phyloP scores from a whole-genome alignment of 2,113 vertebrate genomes.

The Oreochromis niloticus region DNA sequence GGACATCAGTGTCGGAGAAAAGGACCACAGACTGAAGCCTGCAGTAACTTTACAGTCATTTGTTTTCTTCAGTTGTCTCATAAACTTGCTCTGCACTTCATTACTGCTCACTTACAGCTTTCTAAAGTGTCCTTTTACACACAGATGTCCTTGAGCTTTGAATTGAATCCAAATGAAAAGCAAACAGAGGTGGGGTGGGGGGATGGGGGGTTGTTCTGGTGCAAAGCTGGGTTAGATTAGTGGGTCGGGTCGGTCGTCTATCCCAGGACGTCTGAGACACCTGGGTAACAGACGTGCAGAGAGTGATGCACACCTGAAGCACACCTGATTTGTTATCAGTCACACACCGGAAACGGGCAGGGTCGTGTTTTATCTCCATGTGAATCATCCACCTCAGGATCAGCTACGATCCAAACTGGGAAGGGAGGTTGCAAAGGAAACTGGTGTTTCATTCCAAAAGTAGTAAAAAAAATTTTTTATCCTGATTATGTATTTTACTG shows the following conservation, averaged over 20 bases:
- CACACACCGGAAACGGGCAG: too few species aligned
- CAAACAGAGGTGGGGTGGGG: fast-evolving
- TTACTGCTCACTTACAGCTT: neutral
- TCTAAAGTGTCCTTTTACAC: neutral
- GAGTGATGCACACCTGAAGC: neutral
- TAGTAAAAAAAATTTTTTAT: neutral
- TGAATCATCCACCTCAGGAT: neutral
- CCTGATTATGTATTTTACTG: neutral
- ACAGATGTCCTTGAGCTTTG: neutral
- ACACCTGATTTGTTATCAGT: too few species aligned
- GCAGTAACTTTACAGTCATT: neutral
- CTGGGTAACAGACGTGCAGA: neutral
- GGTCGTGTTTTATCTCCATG: fast-evolving
- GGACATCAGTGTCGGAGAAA: neutral
- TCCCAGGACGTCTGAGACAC: neutral
- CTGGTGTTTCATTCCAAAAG: neutral
- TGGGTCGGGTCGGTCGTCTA: neutral
- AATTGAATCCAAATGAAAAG: neutral
- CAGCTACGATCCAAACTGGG: neutral
- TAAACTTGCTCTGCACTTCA: neutral
- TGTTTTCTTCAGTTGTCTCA: neutral
- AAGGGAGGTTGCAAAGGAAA: neutral
- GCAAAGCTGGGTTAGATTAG: neutral
- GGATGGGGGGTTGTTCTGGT: fast-evolving
- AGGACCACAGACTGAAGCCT: neutral